A percentile compares a stretch with the other conserved stretches of the same genome.
Evolutionary conservation across 1,140 invertebrate species (phyloP).

Genomic region (Argopecten irradians): DNA sequence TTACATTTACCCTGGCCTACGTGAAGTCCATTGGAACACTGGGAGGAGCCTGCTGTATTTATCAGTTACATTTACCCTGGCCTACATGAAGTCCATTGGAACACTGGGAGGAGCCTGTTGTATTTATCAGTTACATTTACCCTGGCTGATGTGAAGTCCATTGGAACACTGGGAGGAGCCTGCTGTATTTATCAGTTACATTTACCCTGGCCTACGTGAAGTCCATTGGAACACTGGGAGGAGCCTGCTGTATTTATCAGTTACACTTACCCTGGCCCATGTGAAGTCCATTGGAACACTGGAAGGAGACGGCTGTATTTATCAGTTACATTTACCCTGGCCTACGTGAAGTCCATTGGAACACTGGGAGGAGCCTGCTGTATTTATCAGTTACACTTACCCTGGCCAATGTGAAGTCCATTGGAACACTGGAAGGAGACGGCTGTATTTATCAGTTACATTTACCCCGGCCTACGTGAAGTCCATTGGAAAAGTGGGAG

Average conservation of each 20-base stretch:
- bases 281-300: slow-evolving; percentile 99
- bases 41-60: neutral
- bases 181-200: neutral
- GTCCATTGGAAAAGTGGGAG: too few relatives aligned
- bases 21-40: neutral
- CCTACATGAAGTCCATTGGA: slow-evolving; percentile 82
- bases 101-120: neutral
- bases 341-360: slow-evolving; percentile 99
- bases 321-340: slow-evolving; percentile 82
- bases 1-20: slow-evolving; percentile 88
- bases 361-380: slow-evolving; percentile 98
- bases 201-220: slow-evolving; percentile 95
- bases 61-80: slow-evolving; percentile 79
- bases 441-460: slow-evolving; percentile 81
- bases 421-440: slow-evolving; percentile 98
- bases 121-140: slow-evolving; percentile 59
- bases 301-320: slow-evolving; percentile 95
- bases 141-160: neutral
- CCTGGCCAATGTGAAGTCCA: slow-evolving; percentile 99
- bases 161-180: neutral
- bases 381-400: slow-evolving; percentile 82
- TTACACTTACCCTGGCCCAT: slow-evolving; percentile 91
- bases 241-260: slow-evolving; percentile 86
- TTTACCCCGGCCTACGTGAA: too few relatives aligned
- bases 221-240: slow-evolving; percentile 99